Evolutionary conservation across 2,797 vertebrate genomes (phyloP).

Genomic region (Staurois parvus): DNA sequence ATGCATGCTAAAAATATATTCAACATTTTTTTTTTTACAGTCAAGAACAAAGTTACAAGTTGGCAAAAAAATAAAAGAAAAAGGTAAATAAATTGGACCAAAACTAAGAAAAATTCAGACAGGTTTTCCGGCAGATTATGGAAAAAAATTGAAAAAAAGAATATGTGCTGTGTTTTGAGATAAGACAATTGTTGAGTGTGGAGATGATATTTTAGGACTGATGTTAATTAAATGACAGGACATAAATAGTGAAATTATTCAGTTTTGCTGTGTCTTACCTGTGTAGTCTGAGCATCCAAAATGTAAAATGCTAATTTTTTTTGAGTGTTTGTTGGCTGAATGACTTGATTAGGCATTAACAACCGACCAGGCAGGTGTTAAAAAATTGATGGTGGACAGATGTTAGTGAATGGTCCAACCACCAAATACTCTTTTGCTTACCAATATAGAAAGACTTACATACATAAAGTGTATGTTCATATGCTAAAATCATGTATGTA

Average conservation of each 20-base stretch:
- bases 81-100: constrained; percentile 42
- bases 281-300: background rate
- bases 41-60: constrained; percentile 35
- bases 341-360: too few relatives aligned
- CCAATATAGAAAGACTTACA: too few relatives aligned
- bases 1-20: constrained; percentile 51
- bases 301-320: too few relatives aligned
- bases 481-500: too few relatives aligned
- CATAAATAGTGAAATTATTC: constrained; percentile 15
- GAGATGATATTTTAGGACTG: background rate
- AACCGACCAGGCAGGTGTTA: too few relatives aligned
- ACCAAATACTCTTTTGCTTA: too few relatives aligned
- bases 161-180: constrained; percentile 34
- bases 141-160: constrained; percentile 5
- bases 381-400: too few relatives aligned
- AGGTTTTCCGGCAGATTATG: constrained; percentile 22
- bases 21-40: constrained; percentile 17
- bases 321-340: too few relatives aligned
- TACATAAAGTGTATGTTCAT: too few relatives aligned
- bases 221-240: constrained; percentile 33
- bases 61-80: constrained; percentile 41
- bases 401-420: too few relatives aligned
- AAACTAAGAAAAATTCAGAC: constrained; percentile 15
- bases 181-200: constrained; percentile 24
- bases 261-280: constrained; percentile 14